phyloP scores from a whole-genome alignment of 2,113 vertebrate genomes.

The Semicossyphus pulcher region DNA sequence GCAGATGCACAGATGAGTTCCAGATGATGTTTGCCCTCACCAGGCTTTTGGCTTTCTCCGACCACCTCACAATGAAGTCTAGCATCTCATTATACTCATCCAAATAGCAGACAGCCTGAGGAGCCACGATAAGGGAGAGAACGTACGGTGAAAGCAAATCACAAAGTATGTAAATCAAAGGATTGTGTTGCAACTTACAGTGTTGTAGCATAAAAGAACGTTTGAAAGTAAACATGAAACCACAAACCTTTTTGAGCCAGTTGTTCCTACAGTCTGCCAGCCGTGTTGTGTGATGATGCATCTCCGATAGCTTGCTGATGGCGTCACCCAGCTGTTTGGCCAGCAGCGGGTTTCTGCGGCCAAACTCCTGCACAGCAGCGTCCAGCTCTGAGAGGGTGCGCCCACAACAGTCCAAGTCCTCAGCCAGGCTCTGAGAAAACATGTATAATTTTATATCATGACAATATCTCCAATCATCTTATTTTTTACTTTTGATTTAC shows the following conservation, averaged over 20 bases:
- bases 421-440: slow-evolving; percentile 83
- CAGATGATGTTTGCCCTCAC: slow-evolving; percentile 88
- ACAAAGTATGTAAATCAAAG: neutral
- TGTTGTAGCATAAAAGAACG: neutral
- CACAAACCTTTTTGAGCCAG: slow-evolving; percentile 89
- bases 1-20: slow-evolving; percentile 91
- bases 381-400: slow-evolving; percentile 88
- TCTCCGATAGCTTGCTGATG: slow-evolving; percentile 87
- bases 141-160: slow-evolving; percentile 2
- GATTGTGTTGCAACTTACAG: neutral
- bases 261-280: slow-evolving; percentile 87
- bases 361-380: slow-evolving; percentile 88
- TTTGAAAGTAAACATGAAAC: neutral
- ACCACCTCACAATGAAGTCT: slow-evolving; percentile 91
- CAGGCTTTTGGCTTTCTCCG: slow-evolving; percentile 90
- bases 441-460: neutral
- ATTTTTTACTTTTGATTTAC: neutral
- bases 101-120: slow-evolving; percentile 87
- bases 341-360: slow-evolving; percentile 85
- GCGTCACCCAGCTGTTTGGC: slow-evolving; percentile 89
- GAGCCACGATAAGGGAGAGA: slow-evolving; percentile 13
- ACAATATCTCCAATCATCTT: too few species aligned
- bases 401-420: slow-evolving; percentile 89
- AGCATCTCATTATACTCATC: slow-evolving; percentile 94
- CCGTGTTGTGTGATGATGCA: slow-evolving; percentile 88